Conservation (phyloP, 2,113 vertebrate species). For the Pholis gunnellus region DNA sequence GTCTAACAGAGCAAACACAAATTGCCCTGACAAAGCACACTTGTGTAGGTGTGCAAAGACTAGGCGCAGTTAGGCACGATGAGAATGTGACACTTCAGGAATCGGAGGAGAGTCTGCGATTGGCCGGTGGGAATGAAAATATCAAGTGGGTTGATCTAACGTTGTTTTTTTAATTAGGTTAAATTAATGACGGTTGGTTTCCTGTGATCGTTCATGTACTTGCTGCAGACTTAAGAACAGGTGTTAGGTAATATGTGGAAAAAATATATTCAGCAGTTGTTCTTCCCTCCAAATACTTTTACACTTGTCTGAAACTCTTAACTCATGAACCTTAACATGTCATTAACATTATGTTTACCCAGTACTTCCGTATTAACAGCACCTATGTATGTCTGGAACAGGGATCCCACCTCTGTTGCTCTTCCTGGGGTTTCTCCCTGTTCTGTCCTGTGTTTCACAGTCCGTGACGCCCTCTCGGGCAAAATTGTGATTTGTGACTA, state of each 20-base stretch:
- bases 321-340: neutral
- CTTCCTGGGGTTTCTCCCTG: neutral
- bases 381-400: neutral
- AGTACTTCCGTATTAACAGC: neutral
- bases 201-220: neutral
- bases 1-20: conserved; percentile 47
- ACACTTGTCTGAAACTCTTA: neutral
- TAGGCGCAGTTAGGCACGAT: neutral
- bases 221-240: neutral
- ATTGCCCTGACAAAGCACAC: conserved; percentile 30
- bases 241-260: neutral
- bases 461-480: neutral
- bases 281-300: neutral
- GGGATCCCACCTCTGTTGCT: neutral
- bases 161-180: neutral
- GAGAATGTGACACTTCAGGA: neutral
- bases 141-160: neutral
- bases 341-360: neutral
- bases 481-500: conserved; percentile 17
- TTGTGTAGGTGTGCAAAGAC: conserved; percentile 2
- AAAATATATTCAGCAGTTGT: neutral
- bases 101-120: neutral
- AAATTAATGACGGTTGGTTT: neutral
- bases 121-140: neutral
- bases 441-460: neutral